phyloP scores from a whole-genome alignment of 2,113 vertebrate genomes.

The Eolophus roseicapilla region DNA sequence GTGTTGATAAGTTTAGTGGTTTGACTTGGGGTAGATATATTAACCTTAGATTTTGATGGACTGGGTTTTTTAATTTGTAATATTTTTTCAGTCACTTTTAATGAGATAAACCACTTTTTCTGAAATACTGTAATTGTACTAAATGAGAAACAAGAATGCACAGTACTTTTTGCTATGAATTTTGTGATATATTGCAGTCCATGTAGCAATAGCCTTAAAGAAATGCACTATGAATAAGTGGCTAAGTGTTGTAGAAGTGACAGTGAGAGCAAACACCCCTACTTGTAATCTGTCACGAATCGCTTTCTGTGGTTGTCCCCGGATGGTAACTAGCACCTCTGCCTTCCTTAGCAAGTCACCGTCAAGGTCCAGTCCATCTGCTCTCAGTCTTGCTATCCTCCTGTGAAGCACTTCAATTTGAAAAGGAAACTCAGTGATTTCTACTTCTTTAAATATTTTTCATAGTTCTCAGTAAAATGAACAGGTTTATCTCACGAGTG shows the following conservation, averaged over 20 bases:
- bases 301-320: background rate
- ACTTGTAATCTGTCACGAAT: background rate
- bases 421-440: background rate
- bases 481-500: background rate
- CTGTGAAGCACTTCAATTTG: background rate
- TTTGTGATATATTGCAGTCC: background rate
- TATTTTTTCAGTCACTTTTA: background rate
- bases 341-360: background rate
- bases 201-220: background rate
- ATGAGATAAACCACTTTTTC: background rate
- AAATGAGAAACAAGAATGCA: background rate
- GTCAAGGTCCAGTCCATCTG: background rate
- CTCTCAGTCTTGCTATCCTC: background rate
- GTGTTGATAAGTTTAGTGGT: constrained; percentile 57
- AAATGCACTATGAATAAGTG: background rate
- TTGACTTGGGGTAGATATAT: background rate
- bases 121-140: background rate
- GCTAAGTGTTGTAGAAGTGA: background rate
- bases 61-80: background rate
- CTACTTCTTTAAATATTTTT: background rate
- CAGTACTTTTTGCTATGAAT: background rate
- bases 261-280: background rate
- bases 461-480: background rate
- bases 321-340: background rate
- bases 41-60: background rate